Base-by-base conservation (phyloP, 2,797 vertebrate genomes). In the Streptopelia turtur region DNA sequence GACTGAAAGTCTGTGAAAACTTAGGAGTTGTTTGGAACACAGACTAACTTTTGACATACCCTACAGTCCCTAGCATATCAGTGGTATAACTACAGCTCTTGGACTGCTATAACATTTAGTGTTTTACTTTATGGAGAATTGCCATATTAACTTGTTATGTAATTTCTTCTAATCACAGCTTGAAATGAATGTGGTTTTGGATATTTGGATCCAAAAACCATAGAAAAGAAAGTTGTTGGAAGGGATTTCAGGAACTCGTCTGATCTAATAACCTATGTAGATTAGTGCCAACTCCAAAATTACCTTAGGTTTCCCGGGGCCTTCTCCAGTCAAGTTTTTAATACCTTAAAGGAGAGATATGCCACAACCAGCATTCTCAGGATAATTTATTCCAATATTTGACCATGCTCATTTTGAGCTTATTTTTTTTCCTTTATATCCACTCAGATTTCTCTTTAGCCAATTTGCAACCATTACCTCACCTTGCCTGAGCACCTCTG, bases 251-350 rank as follows among this genome's bases (percentile, higher is more conserved):
- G 41, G 35, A 61, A 15, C 37, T 90, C 16, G 27, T 87, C 8
- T 13, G 16, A 53, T 84, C 50, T 81, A 84, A 71, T 65, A 81
- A 3, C 16, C 37, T 84, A 13, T 37, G 27, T 31, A 89, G 33
- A 35, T 30, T 79, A 30, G 6, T 90, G 74, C 47, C 83, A 94
- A 22, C 23, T 94, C 33, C 41, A 84, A 78, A 94, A 90, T 92
- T 90, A 55, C 37, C 39, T 82, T 76, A 61, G 11, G 8, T 43
- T 93, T 90, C 63, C 30, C 66, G 87, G 59, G 77, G 35, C 35
- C 35, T 35, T 70, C 41, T 95, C 59, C 59, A 85, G 33, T 53
- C 39, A 43, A 64, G 21, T 86, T 85, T 60, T 90, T 25, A 93
- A 52, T 71, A 71, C 70, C 43, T 74, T 52, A 10, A 66, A 66